phyloP scores from a whole-genome alignment of 2,113 vertebrate genomes.

The Antigone vipio region DNA sequence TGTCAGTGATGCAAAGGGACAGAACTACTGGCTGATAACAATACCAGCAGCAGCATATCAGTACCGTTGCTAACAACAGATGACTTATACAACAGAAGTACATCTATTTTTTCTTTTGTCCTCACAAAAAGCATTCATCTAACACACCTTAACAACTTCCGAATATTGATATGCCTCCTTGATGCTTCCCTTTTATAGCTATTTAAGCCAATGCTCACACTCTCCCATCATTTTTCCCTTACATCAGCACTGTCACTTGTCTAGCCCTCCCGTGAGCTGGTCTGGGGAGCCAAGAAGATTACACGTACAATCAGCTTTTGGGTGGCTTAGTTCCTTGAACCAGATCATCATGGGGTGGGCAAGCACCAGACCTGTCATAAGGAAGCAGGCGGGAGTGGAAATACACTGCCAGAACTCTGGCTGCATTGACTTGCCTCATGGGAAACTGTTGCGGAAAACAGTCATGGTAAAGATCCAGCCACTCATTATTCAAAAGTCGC shows the following conservation, averaged over 20 bases:
- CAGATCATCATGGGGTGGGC: background rate
- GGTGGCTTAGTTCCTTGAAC: background rate
- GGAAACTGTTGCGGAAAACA: background rate
- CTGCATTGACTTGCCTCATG: fast-evolving
- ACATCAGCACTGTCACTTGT: background rate
- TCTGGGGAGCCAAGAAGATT: slow-evolving; percentile 8
- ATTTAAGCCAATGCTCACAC: background rate
- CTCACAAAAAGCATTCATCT: background rate
- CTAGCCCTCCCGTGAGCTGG: background rate
- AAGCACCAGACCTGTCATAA: background rate
- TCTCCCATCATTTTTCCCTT: background rate
- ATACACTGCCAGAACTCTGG: background rate
- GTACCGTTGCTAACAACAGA: background rate
- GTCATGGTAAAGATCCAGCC: background rate
- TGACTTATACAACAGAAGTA: background rate
- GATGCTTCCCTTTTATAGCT: background rate
- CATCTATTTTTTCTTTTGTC: background rate
- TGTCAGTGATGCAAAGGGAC: background rate
- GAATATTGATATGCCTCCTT: background rate
- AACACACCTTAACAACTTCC: background rate
- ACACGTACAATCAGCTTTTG: slow-evolving; percentile 1
- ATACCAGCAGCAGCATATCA: background rate
- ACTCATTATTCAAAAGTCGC: background rate
- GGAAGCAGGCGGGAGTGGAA: background rate
- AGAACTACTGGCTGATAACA: background rate